Evolutionary conservation across 1,140 invertebrate genomes (phyloP).

Genomic region (Brachionus calyciflorus): DNA sequence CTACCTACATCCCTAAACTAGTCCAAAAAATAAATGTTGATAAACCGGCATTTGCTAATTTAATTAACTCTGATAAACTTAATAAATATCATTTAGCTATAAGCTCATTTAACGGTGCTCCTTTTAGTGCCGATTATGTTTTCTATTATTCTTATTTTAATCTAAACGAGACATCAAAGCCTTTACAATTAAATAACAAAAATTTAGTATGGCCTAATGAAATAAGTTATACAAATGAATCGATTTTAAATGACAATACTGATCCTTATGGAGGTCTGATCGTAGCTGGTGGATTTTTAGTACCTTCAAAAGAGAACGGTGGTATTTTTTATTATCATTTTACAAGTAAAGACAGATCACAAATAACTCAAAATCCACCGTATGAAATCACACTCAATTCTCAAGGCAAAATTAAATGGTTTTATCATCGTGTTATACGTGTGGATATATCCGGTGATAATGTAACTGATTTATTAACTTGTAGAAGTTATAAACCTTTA

Average conservation of each 20-base stretch:
- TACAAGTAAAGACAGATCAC: constrained; percentile 18
- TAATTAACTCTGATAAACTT: neutral
- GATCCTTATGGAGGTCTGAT: constrained; percentile 41
- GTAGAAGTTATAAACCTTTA: constrained; percentile 32
- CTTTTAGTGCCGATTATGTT: constrained; percentile 29
- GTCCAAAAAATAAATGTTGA: neutral
- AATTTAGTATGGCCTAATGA: constrained; percentile 39
- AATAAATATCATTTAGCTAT: constrained; percentile 28
- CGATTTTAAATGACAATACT: neutral
- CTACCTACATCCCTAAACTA: constrained; percentile 8
- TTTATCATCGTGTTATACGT: constrained; percentile 36
- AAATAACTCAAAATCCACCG: constrained; percentile 2
- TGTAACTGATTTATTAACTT: constrained; percentile 23
- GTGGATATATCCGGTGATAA: constrained; percentile 8
- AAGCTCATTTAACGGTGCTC: constrained; percentile 29
- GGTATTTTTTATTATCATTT: constrained; percentile 43
- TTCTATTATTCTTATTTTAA: constrained; percentile 23
- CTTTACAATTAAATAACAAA: neutral
- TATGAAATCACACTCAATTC: constrained; percentile 1
- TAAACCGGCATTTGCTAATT: constrained; percentile 30
- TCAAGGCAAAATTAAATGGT: constrained; percentile 36
- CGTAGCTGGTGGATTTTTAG: constrained; percentile 30
- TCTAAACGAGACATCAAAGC: neutral
- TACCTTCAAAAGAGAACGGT: constrained; percentile 40
- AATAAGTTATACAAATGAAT: constrained; percentile 14